Evolutionary conservation across 2,797 vertebrate species (phyloP).

Genomic region (Phyllotis vaccarum): DNA sequence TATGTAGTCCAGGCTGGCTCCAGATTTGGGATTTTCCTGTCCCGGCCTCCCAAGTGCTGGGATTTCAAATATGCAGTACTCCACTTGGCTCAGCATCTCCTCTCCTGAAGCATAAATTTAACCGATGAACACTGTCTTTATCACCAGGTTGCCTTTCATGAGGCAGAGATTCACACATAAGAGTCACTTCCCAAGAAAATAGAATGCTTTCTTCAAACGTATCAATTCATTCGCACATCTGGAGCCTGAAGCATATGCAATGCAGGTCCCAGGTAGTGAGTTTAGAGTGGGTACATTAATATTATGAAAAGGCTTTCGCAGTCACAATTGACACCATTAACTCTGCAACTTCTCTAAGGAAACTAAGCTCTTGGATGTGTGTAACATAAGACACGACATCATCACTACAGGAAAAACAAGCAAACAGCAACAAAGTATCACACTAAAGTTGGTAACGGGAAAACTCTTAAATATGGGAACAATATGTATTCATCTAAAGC

Average conservation of each 20-base stretch:
- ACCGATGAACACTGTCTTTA: background rate
- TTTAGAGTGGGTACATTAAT: background rate
- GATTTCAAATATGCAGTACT: background rate
- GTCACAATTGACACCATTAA: background rate
- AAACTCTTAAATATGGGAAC: background rate
- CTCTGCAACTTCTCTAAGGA: background rate
- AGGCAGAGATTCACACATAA: background rate
- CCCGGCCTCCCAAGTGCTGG: background rate
- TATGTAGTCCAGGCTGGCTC: background rate
- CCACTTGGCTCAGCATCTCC: background rate
- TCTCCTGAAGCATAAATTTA: background rate
- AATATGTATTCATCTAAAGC: conserved; percentile 27
- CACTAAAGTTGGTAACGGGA: background rate
- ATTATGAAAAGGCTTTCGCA: background rate
- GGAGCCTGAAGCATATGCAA: background rate
- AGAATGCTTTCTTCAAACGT: background rate
- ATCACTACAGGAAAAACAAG: background rate
- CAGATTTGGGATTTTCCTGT: background rate
- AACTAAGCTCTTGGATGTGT: background rate
- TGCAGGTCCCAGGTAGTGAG: background rate
- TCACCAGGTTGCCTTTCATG: background rate
- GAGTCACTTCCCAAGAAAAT: conserved; percentile 29
- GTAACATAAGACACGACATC: background rate
- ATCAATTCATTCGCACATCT: background rate
- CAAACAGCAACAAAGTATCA: background rate